Base-by-base conservation (phyloP, 2,888 invertebrate species). In the Malthinus seriepunctatus region DNA sequence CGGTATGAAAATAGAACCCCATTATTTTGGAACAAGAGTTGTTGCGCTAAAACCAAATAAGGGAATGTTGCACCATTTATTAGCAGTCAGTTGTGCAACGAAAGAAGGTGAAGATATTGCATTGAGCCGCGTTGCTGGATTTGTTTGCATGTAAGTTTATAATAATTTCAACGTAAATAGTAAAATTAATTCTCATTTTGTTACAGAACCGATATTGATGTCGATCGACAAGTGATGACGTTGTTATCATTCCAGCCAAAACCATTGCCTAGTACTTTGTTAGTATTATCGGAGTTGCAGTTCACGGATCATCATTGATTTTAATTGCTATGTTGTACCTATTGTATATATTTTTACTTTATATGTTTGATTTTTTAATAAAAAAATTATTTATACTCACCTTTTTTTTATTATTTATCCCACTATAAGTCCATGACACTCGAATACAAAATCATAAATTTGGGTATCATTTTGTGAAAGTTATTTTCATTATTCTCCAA, bases 1-100 rank as follows among this genome's bases (percentile, higher is more conserved):
- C 56, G 98, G 97, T 48, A 97, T 97, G 95, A 93, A 93, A 72
- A 84, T 87, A 0, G 92, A 92, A 74, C 97, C 97, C 78, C 94
- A 93, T 75, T 83, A n/a, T n/a, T n/a, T n/a, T n/a, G n/a, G 91
- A 62, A 95, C 95, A 0, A 95, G 95, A 81, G 81, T 97, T 51
- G 94, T 97, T 32, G 81, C 87, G 0, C 87, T 95, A 34, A 84
- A 87, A 58, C 90, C 94, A 1, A 85, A 90, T 71, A 82, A 86
- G 0, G 86, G 87, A 63, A 82, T 97, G 45, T 81, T 92, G 44
- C 95, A 98, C 81, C 94, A 96, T 72, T 80, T 98, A 63, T 82
- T 97, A 9, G 91, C 95, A 5, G 87, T 97, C 2, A 93, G 93
- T 69, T 93, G 93, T 81, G 92, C 95, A 0, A 87, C 90, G 46